These are phyloP conservation scores for Oncorhynchus clarkii DNA, from an alignment of 2,113 vertebrate genomes.

Conservation along the genomic window DNA sequence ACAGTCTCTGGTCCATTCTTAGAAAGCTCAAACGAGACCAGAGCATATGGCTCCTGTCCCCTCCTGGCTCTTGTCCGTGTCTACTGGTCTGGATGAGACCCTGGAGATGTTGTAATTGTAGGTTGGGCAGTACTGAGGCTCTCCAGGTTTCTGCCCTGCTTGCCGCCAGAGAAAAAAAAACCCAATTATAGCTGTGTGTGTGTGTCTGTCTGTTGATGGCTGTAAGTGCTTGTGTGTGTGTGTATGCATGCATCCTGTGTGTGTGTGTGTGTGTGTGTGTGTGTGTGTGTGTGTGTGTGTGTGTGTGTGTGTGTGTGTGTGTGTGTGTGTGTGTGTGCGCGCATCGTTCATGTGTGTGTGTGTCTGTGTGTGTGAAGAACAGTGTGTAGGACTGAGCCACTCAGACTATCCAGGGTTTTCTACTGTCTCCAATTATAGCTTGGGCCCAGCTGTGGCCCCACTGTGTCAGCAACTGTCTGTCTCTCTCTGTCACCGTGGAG, in stretches of 20 bases:
- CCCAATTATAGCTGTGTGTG: constrained; percentile 68
- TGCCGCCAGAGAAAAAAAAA: constrained; percentile 54
- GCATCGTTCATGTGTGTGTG: not conserved
- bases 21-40: constrained; percentile 53
- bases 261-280: constrained; percentile 33
- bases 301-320: constrained; percentile 16
- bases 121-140: constrained; percentile 66
- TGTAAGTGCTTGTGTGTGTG: too few relatives aligned
- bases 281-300: constrained; percentile 5
- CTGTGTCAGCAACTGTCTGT: constrained; percentile 70
- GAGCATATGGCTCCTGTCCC: not conserved
- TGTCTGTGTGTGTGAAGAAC: not conserved
- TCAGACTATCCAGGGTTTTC: constrained; percentile 57
- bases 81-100: constrained; percentile 56
- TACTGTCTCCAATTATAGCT: constrained; percentile 62
- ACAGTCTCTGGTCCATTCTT: constrained; percentile 53
- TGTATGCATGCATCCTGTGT: not conserved
- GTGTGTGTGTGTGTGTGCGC: too few relatives aligned
- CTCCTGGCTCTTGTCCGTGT: constrained; percentile 5
- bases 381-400: constrained; percentile 2
- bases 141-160: constrained; percentile 64
- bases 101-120: constrained; percentile 76
- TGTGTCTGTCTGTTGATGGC: not conserved
- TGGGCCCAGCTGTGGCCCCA: constrained; percentile 54
- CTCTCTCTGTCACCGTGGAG: constrained; percentile 51